Percentiles rank a stretch among this genome's conserved stretches.
These are phyloP conservation scores for Henricia sp. DNA, from an alignment of 53 echinoderm and acorn worm genomes.

Conservation along the genomic window DNA sequence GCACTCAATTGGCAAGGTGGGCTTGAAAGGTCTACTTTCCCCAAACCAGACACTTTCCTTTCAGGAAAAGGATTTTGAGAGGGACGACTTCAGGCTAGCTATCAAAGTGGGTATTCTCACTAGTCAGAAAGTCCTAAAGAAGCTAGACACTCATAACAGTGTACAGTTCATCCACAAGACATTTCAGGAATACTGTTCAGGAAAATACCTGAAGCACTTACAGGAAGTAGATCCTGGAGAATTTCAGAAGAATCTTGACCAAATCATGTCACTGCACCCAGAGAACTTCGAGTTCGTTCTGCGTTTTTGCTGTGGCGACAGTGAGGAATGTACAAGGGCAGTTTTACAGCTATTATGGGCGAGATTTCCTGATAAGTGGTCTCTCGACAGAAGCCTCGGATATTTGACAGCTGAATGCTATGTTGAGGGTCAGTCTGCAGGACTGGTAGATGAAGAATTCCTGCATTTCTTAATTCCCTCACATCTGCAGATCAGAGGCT, in stretches of 20 bases:
- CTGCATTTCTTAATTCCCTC: not conserved
- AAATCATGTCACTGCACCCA: conserved; percentile 5
- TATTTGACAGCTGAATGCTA: too few relatives aligned
- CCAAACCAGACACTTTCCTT: too few relatives aligned
- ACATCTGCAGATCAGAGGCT: not conserved
- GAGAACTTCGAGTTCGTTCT: not conserved
- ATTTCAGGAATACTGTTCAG: not conserved
- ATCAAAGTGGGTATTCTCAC: not conserved
- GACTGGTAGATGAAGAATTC: not conserved
- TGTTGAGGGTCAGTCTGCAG: not conserved
- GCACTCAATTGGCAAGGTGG: too few relatives aligned
- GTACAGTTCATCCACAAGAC: too few relatives aligned
- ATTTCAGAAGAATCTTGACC: not conserved
- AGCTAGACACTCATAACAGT: too few relatives aligned
- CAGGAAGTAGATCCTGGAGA: not conserved
- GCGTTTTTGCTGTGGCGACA: conserved; percentile 11
- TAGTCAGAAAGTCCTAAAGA: too few relatives aligned
- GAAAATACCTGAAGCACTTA: not conserved
- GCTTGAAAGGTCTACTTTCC: too few relatives aligned
- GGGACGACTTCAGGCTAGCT: not conserved
- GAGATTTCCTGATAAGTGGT: not conserved
- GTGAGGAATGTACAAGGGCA: conserved; percentile 8
- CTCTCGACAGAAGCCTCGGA: too few relatives aligned
- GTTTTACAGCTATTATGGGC: conserved; percentile 7
- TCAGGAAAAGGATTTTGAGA: not conserved